phyloP scores from a whole-genome alignment of 2,113 vertebrate genomes.

The Ornithorhynchus anatinus region DNA sequence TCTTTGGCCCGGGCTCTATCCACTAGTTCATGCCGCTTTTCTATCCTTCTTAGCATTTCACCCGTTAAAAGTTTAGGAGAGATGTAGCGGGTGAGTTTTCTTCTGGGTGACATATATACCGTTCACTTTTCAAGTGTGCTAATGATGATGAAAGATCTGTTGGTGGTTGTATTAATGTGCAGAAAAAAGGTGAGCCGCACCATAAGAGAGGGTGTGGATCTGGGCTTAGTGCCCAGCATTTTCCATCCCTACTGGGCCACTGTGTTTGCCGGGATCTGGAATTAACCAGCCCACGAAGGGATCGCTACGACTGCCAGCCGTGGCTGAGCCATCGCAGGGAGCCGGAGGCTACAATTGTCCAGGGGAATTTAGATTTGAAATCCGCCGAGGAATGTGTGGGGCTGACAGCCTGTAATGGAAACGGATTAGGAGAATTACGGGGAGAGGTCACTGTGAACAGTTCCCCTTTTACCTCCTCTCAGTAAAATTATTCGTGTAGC shows the following conservation, averaged over 20 bases:
- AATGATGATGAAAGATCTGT: conserved; percentile 12
- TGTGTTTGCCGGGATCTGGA: conserved; percentile 44
- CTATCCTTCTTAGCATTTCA: too few relatives aligned
- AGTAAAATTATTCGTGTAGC: too few relatives aligned
- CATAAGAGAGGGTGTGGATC: conserved; percentile 48
- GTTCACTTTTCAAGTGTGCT: too few relatives aligned
- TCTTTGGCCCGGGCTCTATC: too few relatives aligned
- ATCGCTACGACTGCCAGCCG: conserved; percentile 27
- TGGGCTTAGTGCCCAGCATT: conserved; percentile 45
- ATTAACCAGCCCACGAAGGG: conserved; percentile 30
- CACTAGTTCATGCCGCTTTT: too few relatives aligned
- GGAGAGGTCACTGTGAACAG: conserved; percentile 20
- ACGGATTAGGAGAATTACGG: conserved; percentile 33
- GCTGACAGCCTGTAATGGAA: conserved; percentile 48
- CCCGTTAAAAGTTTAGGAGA: conserved; percentile 4
- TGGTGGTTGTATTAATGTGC: conserved; percentile 18
- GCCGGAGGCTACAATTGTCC: conserved; percentile 41
- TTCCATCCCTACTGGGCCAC: conserved; percentile 48
- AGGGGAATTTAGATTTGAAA: conserved; percentile 55
- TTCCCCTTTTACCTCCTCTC: too few relatives aligned
- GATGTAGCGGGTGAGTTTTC: not conserved
- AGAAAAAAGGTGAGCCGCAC: not conserved
- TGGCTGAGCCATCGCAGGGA: conserved; percentile 30
- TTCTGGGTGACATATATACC: not conserved
- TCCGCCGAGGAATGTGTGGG: conserved; percentile 30